Evolutionary conservation across 2,888 invertebrate genomes (phyloP), one percentile per base, ranked within the genome.

Genomic region (Drosophila merina): DNA sequence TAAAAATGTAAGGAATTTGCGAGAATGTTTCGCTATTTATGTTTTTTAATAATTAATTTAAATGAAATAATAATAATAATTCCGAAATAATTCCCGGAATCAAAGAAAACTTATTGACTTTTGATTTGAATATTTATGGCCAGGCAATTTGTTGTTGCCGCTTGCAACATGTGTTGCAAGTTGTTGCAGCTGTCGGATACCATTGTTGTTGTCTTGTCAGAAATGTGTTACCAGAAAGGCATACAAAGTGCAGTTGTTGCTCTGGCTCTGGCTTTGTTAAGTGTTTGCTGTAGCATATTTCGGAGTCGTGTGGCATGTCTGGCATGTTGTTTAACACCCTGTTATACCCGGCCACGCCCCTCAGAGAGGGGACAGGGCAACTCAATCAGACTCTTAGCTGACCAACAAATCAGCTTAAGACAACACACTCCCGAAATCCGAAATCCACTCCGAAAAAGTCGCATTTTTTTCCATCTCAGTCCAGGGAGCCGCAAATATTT

Each of bases 381-480:
- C 72, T 72, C 70, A 70, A 70, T 70, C 70, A 70, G 70, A 36
- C 72, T 70, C 70, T 72, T 72, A 52, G 72, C 64, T 52, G 56
- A 44, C 86, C 70, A 81, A 85, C 86, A 87, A 84, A 84, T 84
- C 88, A 84, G 86, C 88, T 75, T 88, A 82, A 83, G 84, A 82
- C 76, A 84, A 84, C 88, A 84, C 55, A 54, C 52, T 54, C 47
- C 56, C 66, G 47, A 28, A 28, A 28, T 20, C 25, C 38, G 26
- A 57, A 7, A 8, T 12, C 51, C 33, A 45, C 38, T 49, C 30
- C 20, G 2, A 20, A 20, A 20, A 20, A 20, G 20, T 20, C 20
- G 20, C 10, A 49, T 6, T 56, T 49, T 49, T 54, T 47, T 25
- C 8, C 10, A 12, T 51, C 20, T 20, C 20, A 2, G 20, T 20